Evolutionary conservation across 1,140 invertebrate species (phyloP), one percentile per base, ranked within the genome.

Genomic region (Ganaspis sp.): DNA sequence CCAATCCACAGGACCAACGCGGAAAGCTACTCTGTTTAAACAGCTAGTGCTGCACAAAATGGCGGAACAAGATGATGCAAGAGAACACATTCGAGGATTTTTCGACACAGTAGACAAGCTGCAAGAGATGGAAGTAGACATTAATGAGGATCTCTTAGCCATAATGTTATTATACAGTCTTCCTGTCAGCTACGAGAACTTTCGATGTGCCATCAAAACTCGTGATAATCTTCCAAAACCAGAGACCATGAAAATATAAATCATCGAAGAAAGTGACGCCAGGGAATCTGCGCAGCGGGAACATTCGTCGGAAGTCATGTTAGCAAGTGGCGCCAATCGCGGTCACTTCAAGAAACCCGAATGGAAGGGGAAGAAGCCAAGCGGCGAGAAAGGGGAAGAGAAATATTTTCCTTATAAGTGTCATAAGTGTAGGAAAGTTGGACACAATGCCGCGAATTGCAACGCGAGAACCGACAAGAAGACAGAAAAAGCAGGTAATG

Each of bases 171-270:
- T 81, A 49, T 77, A 81, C 38, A 45, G 70, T 38, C 53, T 79
- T 9, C 53, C 73, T n/a, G 1, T 9, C 4, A 72, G 8, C 15
- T 82, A 78, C 38, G 73, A 77, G n/a, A 81, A 81, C 21, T 81
- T 81, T 64, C 49, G 73, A 38, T 71, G 69, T 54, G 77, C 76
- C 4, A 83, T 83, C 53, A 80, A 83, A 75, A 76, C 81, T 9
- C 75, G 80, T 4, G 80, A 83, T 69, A 53, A 74, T 54, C 37
- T 82, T 6, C 75, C 75, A 15, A 17, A 17, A 19, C 17, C 49
- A 19, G 19, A 53, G 6, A 19, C 15, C 8, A 0, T 53, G 9
- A 45, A 45, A 45, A 45, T 34, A 34, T 3, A 34, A 34, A 34
- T 34, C 2, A 34, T 34, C 2, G 17, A 21, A 53, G 49, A 19